Evolutionary conservation across 2,113 vertebrate genomes (phyloP).

Genomic region (Dicrurus megarhynchus): DNA sequence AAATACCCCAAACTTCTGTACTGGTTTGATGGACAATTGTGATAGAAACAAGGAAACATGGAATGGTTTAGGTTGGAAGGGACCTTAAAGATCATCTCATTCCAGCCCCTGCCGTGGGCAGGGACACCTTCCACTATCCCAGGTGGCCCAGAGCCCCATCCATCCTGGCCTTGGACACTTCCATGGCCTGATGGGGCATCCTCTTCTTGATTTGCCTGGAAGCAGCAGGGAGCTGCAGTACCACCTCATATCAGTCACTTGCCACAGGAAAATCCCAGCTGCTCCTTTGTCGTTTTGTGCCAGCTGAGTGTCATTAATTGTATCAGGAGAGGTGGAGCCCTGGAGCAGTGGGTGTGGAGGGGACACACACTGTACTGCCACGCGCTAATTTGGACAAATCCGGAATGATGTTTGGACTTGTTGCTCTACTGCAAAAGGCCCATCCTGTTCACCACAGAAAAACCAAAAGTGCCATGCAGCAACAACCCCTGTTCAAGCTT

Average conservation of each 20-base stretch:
- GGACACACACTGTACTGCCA: no score
- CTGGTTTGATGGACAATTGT: not conserved
- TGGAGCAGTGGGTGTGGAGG: accelerated
- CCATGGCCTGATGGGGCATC: not conserved
- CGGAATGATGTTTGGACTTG: not conserved
- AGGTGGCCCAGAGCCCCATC: not conserved
- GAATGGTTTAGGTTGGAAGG: not conserved
- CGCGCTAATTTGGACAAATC: not conserved
- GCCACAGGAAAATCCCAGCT: not conserved
- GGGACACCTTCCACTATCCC: not conserved
- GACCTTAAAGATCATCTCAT: not conserved
- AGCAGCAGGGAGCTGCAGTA: not conserved
- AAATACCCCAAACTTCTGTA: accelerated
- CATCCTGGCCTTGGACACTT: not conserved
- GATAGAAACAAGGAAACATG: not conserved
- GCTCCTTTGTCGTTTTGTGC: not conserved
- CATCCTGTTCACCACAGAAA: not conserved
- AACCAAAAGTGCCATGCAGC: not conserved
- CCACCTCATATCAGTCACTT: not conserved
- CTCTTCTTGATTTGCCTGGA: not conserved
- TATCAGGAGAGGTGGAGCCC: not conserved
- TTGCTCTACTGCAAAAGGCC: not conserved
- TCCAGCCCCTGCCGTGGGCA: not conserved
- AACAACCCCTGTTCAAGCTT: not conserved
- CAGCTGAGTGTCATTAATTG: not conserved